Evolutionary conservation across 2,888 invertebrate species (phyloP), one percentile per base, ranked within the genome.

Genomic region (Clostera curtula): DNA sequence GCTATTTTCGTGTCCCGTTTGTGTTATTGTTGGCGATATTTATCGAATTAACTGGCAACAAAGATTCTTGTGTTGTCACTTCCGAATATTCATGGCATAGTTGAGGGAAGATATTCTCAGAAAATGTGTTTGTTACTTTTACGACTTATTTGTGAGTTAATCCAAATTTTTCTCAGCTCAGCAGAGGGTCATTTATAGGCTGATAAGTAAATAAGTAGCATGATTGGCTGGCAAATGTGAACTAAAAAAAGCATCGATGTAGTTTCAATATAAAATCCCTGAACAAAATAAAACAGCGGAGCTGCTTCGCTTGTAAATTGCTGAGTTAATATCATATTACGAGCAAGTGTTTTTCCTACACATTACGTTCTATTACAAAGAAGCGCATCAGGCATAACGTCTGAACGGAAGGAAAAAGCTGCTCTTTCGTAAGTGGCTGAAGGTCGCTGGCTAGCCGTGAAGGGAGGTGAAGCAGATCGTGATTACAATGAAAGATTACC

Each of bases 331-430:
- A 5, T 15, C 18, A 18, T 18, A 18, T n/a, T 18, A 18, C 18
- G 8, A 5, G 9, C 19, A 19, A 29, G 29, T 12, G 16, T 19
- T 40, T 49, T 53, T 47, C 49, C 39, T 43, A 28, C 13, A 24
- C 39, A 34, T 56, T 49, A 47, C 50, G 39, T 46, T 43, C 34
- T 44, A 39, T 55, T 53, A 52, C 44, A 45, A 43, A 36, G 27
- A 38, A 36, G 29, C 34, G 25, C 29, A 26, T 10, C 19, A 17
- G 6, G 44, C 43, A 52, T 48, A 52, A 43, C 37, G 46, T 37
- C 45, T 49, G 40, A 52, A 48, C 58, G 71, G 69, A 70, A 75
- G 76, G 76, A 75, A 76, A 71, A 75, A 50, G 42, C 42, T 38
- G 36, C 24, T 23, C 57, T 65, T 64, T 71, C 58, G 61, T 66